Conservation (phyloP, 2,888 invertebrate species). For the Himalopsyche japonica region DNA sequence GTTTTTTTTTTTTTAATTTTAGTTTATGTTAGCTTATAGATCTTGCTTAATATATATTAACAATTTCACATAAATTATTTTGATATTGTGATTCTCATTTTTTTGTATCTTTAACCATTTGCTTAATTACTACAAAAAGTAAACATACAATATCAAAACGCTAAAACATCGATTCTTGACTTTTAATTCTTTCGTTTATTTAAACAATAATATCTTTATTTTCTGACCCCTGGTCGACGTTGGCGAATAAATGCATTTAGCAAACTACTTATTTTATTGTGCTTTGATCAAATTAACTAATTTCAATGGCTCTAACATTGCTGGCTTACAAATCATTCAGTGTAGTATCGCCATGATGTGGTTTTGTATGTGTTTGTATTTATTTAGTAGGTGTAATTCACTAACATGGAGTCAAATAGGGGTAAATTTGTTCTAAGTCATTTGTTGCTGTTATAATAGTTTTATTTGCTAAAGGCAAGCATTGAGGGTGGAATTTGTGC, state of each 20-base stretch:
- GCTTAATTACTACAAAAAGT: too few relatives aligned
- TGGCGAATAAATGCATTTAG: not conserved
- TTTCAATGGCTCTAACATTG: constrained; percentile 22
- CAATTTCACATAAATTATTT: too few relatives aligned
- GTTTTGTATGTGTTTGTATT: constrained; percentile 22
- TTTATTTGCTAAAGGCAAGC: constrained; percentile 30
- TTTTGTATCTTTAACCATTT: too few relatives aligned
- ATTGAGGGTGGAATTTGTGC: not conserved
- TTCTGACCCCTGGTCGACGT: not conserved
- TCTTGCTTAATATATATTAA: too few relatives aligned
- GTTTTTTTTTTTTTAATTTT: too few relatives aligned
- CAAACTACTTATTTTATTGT: not conserved
- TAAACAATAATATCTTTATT: too few relatives aligned
- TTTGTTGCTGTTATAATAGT: constrained; percentile 38
- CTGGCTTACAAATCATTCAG: not conserved
- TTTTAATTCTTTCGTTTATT: too few relatives aligned
- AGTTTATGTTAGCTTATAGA: too few relatives aligned
- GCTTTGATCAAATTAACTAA: constrained; percentile 38
- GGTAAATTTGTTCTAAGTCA: constrained; percentile 41
- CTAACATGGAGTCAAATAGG: constrained; percentile 31
- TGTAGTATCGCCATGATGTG: not conserved
- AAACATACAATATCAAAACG: too few relatives aligned
- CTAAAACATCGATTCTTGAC: too few relatives aligned
- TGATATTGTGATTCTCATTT: too few relatives aligned
- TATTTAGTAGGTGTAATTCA: constrained; percentile 30